phyloP scores from a whole-genome alignment of 2,888 invertebrate species.

The Panopea generosa region DNA sequence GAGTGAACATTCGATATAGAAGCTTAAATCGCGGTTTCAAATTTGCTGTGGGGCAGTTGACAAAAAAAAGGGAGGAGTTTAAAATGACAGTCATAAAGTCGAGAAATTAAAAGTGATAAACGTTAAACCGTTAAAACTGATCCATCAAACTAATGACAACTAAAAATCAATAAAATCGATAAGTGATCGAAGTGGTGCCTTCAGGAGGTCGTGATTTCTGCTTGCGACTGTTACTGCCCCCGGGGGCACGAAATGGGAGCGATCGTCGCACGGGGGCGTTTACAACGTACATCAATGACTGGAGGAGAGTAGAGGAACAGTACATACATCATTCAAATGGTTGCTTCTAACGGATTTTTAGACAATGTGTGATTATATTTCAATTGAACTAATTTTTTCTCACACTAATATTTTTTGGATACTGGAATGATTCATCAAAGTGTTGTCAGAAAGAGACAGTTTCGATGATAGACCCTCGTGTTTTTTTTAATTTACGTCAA shows the following conservation, averaged over 20 bases:
- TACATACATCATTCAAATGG: conserved; percentile 6
- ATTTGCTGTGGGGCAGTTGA: conserved; percentile 35
- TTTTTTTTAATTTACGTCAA: conserved; percentile 26
- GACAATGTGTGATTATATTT: conserved; percentile 19
- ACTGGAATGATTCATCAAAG: conserved; percentile 9
- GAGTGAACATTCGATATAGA: conserved; percentile 42
- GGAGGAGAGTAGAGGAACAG: too few species aligned
- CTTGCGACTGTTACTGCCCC: not conserved
- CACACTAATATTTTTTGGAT: conserved; percentile 14
- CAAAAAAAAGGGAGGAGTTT: conserved; percentile 35
- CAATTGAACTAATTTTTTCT: conserved; percentile 21
- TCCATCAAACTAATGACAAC: conserved; percentile 54
- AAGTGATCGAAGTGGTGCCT: conserved; percentile 29
- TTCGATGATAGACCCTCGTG: conserved; percentile 9
- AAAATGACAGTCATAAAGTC: conserved; percentile 47
- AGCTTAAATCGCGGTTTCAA: conserved; percentile 16
- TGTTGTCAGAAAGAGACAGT: conserved; percentile 11
- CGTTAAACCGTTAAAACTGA: conserved; percentile 43
- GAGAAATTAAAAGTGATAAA: conserved; percentile 41
- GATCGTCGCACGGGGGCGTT: not conserved
- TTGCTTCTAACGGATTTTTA: conserved; percentile 14
- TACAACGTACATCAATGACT: too few species aligned
- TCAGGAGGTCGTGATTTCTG: conserved; percentile 8
- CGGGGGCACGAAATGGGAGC: not conserved
- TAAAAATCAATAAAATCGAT: conserved; percentile 51